Percentiles rank a stretch among this genome's conserved stretches.
Evolutionary conservation across 2,888 invertebrate genomes (phyloP).

Genomic region (Spodoptera littoralis): DNA sequence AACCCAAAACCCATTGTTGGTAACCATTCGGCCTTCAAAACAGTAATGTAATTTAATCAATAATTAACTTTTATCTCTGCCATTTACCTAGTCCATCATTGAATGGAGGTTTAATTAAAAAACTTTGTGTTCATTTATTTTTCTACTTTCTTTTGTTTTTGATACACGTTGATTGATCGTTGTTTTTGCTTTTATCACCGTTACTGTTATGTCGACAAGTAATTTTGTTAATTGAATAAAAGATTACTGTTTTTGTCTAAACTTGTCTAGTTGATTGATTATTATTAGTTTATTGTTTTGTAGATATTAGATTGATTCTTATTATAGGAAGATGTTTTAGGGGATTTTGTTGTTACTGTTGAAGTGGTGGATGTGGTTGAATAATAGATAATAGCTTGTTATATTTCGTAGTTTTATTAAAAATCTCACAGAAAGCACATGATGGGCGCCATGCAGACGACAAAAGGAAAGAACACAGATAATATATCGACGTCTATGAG

Average conservation of each 20-base stretch:
- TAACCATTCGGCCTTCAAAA: too few species aligned
- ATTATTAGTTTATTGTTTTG: too few species aligned
- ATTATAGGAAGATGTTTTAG: constrained; percentile 4
- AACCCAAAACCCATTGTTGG: too few species aligned
- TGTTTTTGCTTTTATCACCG: not conserved
- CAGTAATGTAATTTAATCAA: too few species aligned
- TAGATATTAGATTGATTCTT: not conserved
- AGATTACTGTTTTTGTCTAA: not conserved
- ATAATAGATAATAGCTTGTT: too few species aligned
- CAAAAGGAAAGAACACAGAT: too few species aligned
- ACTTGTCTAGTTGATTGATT: constrained; percentile 25
- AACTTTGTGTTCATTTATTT: constrained; percentile 18
- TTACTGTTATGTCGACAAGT: constrained; percentile 12
- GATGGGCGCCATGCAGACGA: too few species aligned
- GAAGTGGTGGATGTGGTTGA: too few species aligned
- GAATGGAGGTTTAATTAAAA: constrained; percentile 11
- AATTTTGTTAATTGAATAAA: not conserved
- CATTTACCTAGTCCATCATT: constrained; percentile 29
- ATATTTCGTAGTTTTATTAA: too few species aligned
- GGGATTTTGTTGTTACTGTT: not conserved
- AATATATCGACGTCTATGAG: too few species aligned
- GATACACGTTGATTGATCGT: constrained; percentile 13
- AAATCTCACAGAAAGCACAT: too few species aligned
- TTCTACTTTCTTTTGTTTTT: constrained; percentile 12
- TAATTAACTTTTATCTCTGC: constrained; percentile 2